Base-by-base conservation (phyloP, 2,113 vertebrate species). In the Clarias gariepinus region DNA sequence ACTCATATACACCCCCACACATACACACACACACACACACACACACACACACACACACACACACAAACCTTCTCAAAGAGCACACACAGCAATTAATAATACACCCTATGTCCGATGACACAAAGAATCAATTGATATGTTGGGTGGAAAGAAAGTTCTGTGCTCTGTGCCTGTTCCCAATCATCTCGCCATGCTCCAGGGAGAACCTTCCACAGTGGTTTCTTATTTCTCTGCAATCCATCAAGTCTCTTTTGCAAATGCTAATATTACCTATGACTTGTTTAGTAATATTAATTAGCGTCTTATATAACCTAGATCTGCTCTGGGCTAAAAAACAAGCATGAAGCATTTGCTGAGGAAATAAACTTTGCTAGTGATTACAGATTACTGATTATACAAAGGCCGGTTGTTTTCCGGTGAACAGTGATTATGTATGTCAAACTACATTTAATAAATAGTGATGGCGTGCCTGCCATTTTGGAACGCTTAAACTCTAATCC, bases 351-450 rank as follows among this genome's bases (percentile, higher is more conserved):
- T 19, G n/a, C 74, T 77, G 52, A 18, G 25, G 16, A 18, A 79
- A 30, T 79, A 16, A 3, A 30, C 28, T 33, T 58, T 2, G 28
- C 57, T 61, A 25, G 19, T 61, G 78, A 81, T 57, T 55, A 28
- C 76, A 28, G 74, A 77, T 79, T 60, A 80, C 78, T 81, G 78
- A 81, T 81, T 81, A 61, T 36, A 81, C 78, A 81, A 81, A 81
- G 57, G 57, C 30, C 0, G 13, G 78, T 41, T 81, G 78, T 61
- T 61, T 61, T 41, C 19, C 78, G 23, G 78, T 80, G 55, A 79
- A 58, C 60, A 3, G 7, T 36, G 3, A 80, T 81, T 61, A 81
- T 21, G 13, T 30, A 79, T 4, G 1, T 55, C 23, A 30, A 6
- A 18, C 53, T 18, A 28, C 28, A 55, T 28, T 28, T 33, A 58